phyloP scores from a whole-genome alignment of 1,140 invertebrate genomes.

The Zaprionus vittiger region DNA sequence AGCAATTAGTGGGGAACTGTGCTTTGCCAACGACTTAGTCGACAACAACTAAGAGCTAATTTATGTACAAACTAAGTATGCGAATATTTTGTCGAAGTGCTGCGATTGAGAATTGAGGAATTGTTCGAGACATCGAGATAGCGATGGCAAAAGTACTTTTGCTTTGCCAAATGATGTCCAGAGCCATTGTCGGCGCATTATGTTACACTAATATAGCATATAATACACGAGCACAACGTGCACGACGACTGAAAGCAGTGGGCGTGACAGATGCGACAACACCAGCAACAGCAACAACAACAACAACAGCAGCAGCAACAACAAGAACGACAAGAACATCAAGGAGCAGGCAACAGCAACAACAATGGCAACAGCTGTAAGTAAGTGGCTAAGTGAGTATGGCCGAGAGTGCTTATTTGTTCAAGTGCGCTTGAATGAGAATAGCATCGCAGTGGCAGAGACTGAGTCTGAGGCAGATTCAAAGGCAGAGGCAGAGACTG shows the following conservation, averaged over 20 bases:
- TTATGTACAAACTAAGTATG: background rate
- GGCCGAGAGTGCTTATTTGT: conserved; percentile 66
- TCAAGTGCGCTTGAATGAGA: conserved; percentile 59
- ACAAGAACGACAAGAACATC: conserved; percentile 28
- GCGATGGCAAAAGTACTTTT: conserved; percentile 3
- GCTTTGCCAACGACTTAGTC: background rate
- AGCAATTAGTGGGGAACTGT: background rate
- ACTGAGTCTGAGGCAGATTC: background rate
- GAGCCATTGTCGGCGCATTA: conserved; percentile 45
- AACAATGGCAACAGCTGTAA: conserved; percentile 59
- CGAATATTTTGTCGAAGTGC: background rate
- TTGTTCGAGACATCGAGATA: background rate
- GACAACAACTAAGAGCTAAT: conserved; percentile 1
- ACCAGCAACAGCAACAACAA: conserved; percentile 11
- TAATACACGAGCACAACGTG: conserved; percentile 19
- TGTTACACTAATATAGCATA: conserved; percentile 47
- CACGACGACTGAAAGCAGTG: conserved; percentile 22
- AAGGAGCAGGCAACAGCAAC: conserved; percentile 15
- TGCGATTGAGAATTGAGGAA: conserved; percentile 9
- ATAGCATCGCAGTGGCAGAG: conserved; percentile 30
- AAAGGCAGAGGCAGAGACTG: background rate
- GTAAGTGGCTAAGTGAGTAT: conserved; percentile 67
- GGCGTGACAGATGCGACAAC: conserved; percentile 37
- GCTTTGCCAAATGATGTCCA: conserved; percentile 30
- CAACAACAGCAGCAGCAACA: conserved; percentile 4